Percentiles rank a stretch among this genome's conserved stretches.
Evolutionary conservation across 2,797 vertebrate genomes (phyloP).

Genomic region (Atherinosoma microstoma): DNA sequence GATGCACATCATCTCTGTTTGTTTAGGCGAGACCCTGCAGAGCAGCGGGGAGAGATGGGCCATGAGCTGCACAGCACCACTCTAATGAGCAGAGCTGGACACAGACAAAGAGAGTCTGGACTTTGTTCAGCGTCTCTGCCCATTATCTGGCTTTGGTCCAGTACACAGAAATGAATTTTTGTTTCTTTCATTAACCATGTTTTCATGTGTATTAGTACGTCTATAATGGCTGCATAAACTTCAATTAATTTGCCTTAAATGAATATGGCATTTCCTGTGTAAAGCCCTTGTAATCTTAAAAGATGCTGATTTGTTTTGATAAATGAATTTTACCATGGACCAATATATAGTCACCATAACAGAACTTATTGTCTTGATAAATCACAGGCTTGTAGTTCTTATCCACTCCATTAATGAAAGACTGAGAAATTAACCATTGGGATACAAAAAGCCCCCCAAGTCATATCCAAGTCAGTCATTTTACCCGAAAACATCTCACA

Average conservation of each 20-base stretch:
- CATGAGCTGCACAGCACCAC: slow-evolving; percentile 73
- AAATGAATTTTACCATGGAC: slow-evolving; percentile 3
- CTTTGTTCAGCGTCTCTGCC: slow-evolving; percentile 78
- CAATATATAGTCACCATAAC: slow-evolving; percentile 1
- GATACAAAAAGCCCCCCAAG: not conserved
- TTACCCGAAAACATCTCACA: not conserved
- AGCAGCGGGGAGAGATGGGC: slow-evolving; percentile 66
- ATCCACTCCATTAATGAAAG: not conserved
- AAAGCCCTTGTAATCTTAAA: slow-evolving; percentile 21
- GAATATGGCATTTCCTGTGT: slow-evolving; percentile 43
- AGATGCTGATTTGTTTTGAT: slow-evolving; percentile 24
- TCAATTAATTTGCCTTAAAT: slow-evolving; percentile 71
- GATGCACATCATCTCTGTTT: slow-evolving; percentile 74
- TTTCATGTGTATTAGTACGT: slow-evolving; percentile 68
- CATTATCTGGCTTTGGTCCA: slow-evolving; percentile 79
- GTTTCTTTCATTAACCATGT: slow-evolving; percentile 69
- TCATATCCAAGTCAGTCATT: slow-evolving; percentile 4
- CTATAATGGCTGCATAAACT: slow-evolving; percentile 52
- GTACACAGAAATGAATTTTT: slow-evolving; percentile 77
- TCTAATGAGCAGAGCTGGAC: slow-evolving; percentile 82
- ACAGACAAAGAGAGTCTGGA: slow-evolving; percentile 82
- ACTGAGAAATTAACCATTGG: not conserved
- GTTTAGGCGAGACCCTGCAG: slow-evolving; percentile 62
- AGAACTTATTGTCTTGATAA: not conserved
- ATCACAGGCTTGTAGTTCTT: not conserved